These are phyloP conservation scores for Odontocerum albicorne DNA, from an alignment of 2,888 invertebrate genomes.

Conservation along the genomic window DNA sequence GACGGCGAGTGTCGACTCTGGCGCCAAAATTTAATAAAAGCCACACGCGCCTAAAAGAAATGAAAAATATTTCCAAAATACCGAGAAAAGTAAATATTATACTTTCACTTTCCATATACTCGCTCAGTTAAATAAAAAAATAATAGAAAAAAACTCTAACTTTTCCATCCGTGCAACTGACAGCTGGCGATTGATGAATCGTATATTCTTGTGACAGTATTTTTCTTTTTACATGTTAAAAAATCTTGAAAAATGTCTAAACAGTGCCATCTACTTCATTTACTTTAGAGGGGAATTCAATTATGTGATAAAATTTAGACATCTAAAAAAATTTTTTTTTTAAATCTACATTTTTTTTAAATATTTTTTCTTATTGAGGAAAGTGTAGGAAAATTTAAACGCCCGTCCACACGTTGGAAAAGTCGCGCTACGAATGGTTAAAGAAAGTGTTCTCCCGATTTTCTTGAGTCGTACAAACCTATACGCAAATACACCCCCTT, in stretches of 20 bases:
- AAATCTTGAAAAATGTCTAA: conserved; percentile 1
- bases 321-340: conserved; percentile 3
- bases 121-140: neutral
- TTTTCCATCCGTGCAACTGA: conserved; percentile 23
- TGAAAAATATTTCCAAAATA: neutral
- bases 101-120: neutral
- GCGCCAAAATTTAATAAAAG: neutral
- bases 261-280: conserved; percentile 1
- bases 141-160: conserved; percentile 5
- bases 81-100: neutral
- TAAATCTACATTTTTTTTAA: no score
- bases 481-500: conserved; percentile 29
- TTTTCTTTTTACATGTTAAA: conserved; percentile 5
- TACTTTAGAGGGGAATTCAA: conserved; percentile 3
- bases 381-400: conserved; percentile 17
- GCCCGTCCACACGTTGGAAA: conserved; percentile 34
- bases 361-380: no score
- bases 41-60: neutral
- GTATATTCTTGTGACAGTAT: conserved; percentile 18
- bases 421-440: conserved; percentile 35
- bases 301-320: conserved; percentile 6
- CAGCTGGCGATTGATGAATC: conserved; percentile 24
- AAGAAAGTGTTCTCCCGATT: conserved; percentile 35
- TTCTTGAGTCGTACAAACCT: conserved; percentile 31
- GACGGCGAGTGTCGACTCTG: no score